Percentiles rank a stretch among this genome's conserved stretches.
phyloP scores from a whole-genome alignment of 2,888 invertebrate genomes.

The Lithodes maja region DNA sequence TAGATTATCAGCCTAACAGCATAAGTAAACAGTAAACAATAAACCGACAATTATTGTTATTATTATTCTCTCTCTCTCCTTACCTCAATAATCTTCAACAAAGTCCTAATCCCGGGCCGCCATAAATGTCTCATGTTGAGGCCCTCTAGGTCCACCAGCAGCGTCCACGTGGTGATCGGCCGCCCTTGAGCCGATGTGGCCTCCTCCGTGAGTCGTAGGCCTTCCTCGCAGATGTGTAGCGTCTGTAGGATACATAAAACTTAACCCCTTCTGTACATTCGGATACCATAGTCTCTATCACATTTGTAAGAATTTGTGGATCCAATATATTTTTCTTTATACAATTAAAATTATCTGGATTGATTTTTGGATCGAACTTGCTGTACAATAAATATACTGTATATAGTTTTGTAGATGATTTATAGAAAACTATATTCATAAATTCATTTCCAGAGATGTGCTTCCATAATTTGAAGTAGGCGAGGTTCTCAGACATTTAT shows the following conservation, averaged over 20 bases:
- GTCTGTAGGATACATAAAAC: conserved; percentile 75
- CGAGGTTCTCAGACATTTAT: no score
- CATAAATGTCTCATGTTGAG: conserved; percentile 96
- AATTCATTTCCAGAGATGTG: no score
- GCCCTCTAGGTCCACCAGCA: conserved; percentile 94
- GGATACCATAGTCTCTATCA: no score
- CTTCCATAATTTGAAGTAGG: no score
- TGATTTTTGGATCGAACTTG: no score
- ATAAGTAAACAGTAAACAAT: not conserved
- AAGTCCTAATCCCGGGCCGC: conserved; percentile 88
- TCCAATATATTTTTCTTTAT: no score
- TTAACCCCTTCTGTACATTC: not conserved
- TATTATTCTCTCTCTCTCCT: not conserved
- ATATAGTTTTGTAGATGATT: no score
- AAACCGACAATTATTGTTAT: no score
- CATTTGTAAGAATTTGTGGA: no score
- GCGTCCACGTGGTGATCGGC: conserved; percentile 91
- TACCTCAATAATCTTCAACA: conserved; percentile 65
- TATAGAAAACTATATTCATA: no score
- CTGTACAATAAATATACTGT: no score
- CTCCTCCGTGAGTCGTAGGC: conserved; percentile 88
- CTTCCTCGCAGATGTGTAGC: conserved; percentile 92
- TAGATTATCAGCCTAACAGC: not conserved
- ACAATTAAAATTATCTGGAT: not conserved
- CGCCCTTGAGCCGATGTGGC: conserved; percentile 86